A percentile compares a stretch with the other conserved stretches of the same genome.
These are phyloP conservation scores for Tortricodes alternella DNA, from an alignment of 2,888 invertebrate species.

Conservation along the genomic window DNA sequence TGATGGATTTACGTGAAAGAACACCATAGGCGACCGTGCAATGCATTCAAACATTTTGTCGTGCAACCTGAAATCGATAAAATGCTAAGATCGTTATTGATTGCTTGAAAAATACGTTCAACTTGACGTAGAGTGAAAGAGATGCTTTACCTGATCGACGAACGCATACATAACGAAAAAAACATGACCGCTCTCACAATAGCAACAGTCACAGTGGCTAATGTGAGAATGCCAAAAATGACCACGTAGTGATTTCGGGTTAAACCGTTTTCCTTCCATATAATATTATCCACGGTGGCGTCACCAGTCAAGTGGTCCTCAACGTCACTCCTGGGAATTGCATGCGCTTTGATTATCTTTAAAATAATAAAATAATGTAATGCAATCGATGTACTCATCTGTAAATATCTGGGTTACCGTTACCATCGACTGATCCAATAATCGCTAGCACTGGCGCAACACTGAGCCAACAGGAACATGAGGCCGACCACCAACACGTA, in stretches of 20 bases:
- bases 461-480: slow-evolving; percentile 83
- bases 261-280: slow-evolving; percentile 66
- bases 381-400: too few relatives aligned
- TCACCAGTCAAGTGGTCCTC: slow-evolving; percentile 74
- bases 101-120: neutral
- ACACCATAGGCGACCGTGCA: slow-evolving; percentile 79
- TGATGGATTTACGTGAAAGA: slow-evolving; percentile 93
- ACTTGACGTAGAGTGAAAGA: neutral
- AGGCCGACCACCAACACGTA: slow-evolving; percentile 53
- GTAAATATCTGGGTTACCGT: neutral
- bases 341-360: neutral
- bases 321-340: slow-evolving; percentile 57
- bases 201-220: slow-evolving; percentile 82
- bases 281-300: slow-evolving; percentile 56
- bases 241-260: slow-evolving; percentile 57
- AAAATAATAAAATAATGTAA: too few relatives aligned
- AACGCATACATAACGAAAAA: slow-evolving; percentile 85
- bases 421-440: slow-evolving; percentile 76
- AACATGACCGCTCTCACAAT: slow-evolving; percentile 84
- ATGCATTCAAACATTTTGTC: slow-evolving; percentile 86
- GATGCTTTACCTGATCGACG: slow-evolving; percentile 79
- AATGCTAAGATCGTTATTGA: neutral
- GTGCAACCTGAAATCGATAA: slow-evolving; percentile 75
- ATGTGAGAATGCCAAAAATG: slow-evolving; percentile 83
- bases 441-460: slow-evolving; percentile 70